Base-by-base conservation (phyloP, 2,113 vertebrate genomes). In the Pheucticus melanocephalus region DNA sequence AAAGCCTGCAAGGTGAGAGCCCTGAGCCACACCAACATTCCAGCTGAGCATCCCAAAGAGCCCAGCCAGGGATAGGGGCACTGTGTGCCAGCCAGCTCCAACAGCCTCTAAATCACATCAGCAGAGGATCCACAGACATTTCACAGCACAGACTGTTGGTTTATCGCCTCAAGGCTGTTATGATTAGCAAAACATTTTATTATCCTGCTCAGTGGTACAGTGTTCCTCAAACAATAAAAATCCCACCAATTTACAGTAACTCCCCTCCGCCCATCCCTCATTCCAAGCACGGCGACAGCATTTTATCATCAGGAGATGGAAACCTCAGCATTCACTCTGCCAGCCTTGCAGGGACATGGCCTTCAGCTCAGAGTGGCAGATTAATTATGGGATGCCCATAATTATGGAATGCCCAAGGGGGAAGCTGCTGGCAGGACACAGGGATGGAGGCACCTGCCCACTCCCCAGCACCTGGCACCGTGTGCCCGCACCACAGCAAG, bases 211-310 rank as follows among this genome's bases (percentile, higher is more conserved):
- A 45, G 11, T 21, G 69, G 68, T 45, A 53, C 56, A 35, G 28
- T 2, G 59, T 31, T 81, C 78, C 72, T 22, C 13, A 85, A 94
- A 89, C 50, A 82, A 87, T 40, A n/a, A 40, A 88, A 95, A 50
- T 10, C 60, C 39, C 76, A 63, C 54, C 80, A 18, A 13, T 39
- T 70, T 8, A 28, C 60, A 68, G 73, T 24, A 24, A 33, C 21
- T 30, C 18, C 33, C 3, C 42, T 31, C 63, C 0, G 0, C 40
- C 39, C 5, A 1, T 9, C 53, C 69, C 86, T 63, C 0, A 0
- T 30, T 39, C 33, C 68, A 31, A 90, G 73, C 69, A 69, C 11
- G 8, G 35, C 3, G 1, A 54, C 0, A 10, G 30, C 27, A 16
- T 57, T 91, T 82, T 42, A 73, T 45, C 9, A 0, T 31, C 42